Evolutionary conservation across 92 coral and sea anemone species (phyloP), one percentile per base, ranked within the genome.

Genomic region (Paragorgia papillata): DNA sequence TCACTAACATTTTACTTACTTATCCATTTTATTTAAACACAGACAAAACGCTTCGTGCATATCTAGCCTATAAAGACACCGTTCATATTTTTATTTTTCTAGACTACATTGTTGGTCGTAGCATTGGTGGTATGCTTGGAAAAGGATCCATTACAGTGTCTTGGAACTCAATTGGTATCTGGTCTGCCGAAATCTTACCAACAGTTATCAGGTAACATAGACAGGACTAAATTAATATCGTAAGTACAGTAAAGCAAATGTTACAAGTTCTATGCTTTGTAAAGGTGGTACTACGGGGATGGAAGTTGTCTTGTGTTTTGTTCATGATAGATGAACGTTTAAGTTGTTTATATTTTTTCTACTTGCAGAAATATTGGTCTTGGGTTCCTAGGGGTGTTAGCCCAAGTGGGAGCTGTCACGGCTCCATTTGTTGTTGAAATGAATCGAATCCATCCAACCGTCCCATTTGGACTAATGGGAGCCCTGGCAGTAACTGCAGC

Each of bases 111-210:
- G 82, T 53, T 46, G 88, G 90, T 18, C 90, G 94, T 50, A 88
- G 83, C 1, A 31, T 82, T 2, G 80, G 83, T 24, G 94, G 90
- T 19, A 66, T 85, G 61, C 80, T 89, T 2, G 94, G 90, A 1
- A 89, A 83, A 51, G 61, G 87, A 0, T 84, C 74, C 39, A 89
- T 89, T 61, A 83, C 90, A 0, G 82, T 76, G 19, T 83, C 94
- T 5, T 89, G 83, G 84, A 83, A 86, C 62, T 44, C 79, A 7
- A 79, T 86, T 24, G 86, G 80, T 30, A 62, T 89, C 30, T 89
- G 85, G 85, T 89, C 94, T 14, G 90, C 88, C 32, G 94, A 89
- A 58, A 66, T 89, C 10, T 86, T 89, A 35, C 94, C 94, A 0
- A 89, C 94, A 13, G 76, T 89, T 48, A 87, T 83, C 39, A 89